Evolutionary conservation across 2,888 invertebrate genomes (phyloP).

Genomic region (Pogonocherus hispidulus): DNA sequence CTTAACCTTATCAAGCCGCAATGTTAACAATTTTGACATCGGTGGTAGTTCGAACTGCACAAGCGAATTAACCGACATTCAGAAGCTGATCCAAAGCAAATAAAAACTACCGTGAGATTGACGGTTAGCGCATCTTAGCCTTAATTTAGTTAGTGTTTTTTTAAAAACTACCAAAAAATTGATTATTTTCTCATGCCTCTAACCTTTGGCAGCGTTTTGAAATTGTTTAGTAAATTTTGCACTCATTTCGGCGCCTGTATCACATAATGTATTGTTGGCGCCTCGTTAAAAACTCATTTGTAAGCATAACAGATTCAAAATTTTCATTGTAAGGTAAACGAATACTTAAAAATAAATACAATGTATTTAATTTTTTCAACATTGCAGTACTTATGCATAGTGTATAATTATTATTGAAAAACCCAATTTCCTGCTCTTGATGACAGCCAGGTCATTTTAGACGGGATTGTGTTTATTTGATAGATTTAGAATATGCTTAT

Average conservation of each 20-base stretch:
- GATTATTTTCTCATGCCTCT: background rate
- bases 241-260: background rate
- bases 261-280: background rate
- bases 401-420: background rate
- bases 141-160: too few relatives aligned
- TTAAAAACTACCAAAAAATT: too few relatives aligned
- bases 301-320: background rate
- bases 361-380: background rate
- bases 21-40: too few relatives aligned
- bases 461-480: background rate
- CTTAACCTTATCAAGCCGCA: too few relatives aligned
- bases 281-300: constrained; percentile 4
- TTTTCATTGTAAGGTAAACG: background rate
- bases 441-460: background rate
- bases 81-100: too few relatives aligned
- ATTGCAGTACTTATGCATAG: background rate
- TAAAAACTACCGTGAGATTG: too few relatives aligned
- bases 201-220: background rate
- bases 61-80: too few relatives aligned
- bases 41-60: too few relatives aligned
- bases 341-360: background rate
- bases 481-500: background rate
- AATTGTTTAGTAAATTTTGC: background rate
- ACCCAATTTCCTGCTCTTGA: background rate
- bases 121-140: too few relatives aligned